Percentiles rank a stretch among this genome's conserved stretches.
Conservation (phyloP, 37 sponge, comb jelly and placozoan genomes). For the Aphrocallistes beatrix region DNA sequence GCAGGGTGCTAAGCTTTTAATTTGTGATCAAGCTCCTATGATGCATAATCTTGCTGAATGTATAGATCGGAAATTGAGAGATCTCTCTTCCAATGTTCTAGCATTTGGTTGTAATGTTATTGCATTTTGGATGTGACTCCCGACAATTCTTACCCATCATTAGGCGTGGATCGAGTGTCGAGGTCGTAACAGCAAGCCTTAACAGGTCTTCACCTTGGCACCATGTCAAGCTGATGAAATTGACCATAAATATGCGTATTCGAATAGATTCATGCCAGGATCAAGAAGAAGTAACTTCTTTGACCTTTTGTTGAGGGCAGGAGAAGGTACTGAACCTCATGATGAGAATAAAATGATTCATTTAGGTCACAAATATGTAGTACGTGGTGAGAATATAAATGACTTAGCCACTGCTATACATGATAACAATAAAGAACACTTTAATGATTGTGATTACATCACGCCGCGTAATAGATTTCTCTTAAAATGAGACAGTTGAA, state of each 20-base stretch:
- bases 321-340: neutral
- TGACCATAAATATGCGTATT: too few species aligned
- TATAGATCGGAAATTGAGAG: neutral
- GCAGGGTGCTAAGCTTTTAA: neutral
- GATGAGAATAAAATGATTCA: neutral
- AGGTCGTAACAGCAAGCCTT: neutral
- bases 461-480: neutral
- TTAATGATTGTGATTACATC: neutral
- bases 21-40: constrained; percentile 9
- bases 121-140: neutral
- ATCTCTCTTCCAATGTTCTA: neutral
- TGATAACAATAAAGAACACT: neutral
- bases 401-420: neutral
- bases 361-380: neutral
- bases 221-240: neutral
- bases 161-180: neutral
- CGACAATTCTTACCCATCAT: neutral
- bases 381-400: neutral
- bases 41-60: neutral
- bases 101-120: neutral
- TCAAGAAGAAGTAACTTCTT: neutral
- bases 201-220: neutral
- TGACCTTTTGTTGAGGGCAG: neutral
- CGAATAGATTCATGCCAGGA: neutral
- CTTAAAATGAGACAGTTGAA: neutral